Evolutionary conservation across 1,140 invertebrate species (phyloP), one percentile per base, ranked within the genome.

Genomic region (Atopsyche davidsoni): DNA sequence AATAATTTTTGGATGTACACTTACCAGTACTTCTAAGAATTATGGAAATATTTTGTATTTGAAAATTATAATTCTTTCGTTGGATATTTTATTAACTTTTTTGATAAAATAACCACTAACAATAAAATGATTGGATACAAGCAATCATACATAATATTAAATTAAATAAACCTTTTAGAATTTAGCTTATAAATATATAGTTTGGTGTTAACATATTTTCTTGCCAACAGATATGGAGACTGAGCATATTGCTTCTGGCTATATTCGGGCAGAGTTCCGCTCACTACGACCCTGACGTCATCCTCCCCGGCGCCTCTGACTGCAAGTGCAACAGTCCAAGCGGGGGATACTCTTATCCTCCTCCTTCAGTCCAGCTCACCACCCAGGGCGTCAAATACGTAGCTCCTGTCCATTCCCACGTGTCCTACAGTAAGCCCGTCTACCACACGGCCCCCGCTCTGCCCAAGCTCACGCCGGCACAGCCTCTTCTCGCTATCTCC

Each of bases 251-350:
- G 18, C 39, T 65, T 23, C 50, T 55, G 24, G 45, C 55, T 14
- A 28, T 49, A 43, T 40, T 64, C 43, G 53, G 59, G 32, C 62
- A 53, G 57, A 57, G 57, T 31, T 50, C 62, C 18, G 69, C 66
- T 28, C 70, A 70, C 60, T 71, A 73, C 52, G 72, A 74, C 61
- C 70, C 72, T 43, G 72, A 74, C 52, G 62, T 73, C 17, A 71
- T 70, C 54, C 69, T 70, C 45, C 72, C 72, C 35, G n/a, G n/a
- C n/a, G n/a, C n/a, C n/a, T n/a, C n/a, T n/a, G 59, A 63, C 46
- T 72, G 70, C 57, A 63, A 53, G 9, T 52, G 65, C 19, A 45
- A 53, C 11, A 24, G 31, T 14, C 6, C 3, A 1, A 31, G 48
- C 14, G 49, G 23, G 4, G 72, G 72, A 3, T 74, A 74, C 56